Evolutionary conservation across 2,888 invertebrate genomes (phyloP), one percentile per base, ranked within the genome.

Genomic region (Eulithis prunata): DNA sequence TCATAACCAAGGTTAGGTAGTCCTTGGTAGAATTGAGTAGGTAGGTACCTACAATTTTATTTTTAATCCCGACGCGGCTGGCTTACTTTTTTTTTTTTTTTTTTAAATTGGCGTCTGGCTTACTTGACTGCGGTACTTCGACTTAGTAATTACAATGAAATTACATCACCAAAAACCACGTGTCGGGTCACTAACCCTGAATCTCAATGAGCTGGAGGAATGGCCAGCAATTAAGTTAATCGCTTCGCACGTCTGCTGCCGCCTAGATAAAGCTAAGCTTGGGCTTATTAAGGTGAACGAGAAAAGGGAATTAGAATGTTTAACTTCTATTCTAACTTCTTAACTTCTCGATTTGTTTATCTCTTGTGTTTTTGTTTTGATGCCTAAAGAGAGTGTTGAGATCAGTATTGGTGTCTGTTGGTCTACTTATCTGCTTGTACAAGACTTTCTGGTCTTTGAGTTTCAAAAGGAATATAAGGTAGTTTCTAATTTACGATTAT

Each of bases 151-250:
- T 68, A 67, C 66, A 70, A n/a, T 69, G 1, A 41, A 61, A 70
- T 69, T 71, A 61, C 70, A 61, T 58, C 70, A 71, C 57, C 65
- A 61, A 62, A 66, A 72, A 66, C 69, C 78, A 78, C 75, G 77
- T 76, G 79, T 63, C 60, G 65, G 84, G 78, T 83, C 82, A 73
- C 21, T 66, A 81, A 77, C 79, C 82, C 68, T 57, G 73, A 71
- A 76, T 75, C 75, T 78, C 74, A 78, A 76, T 76, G 73, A 75
- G 71, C 64, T 71, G 72, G 73, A 81, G 82, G 74, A 84, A 86
- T 84, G 81, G 78, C 78, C 75, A 77, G 83, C 83, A 84, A 88
- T 89, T 88, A 87, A 83, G 86, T 81, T 88, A 88, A 89, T 87
- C 82, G 81, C 85, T 80, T 83, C 78, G 71, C 83, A 77, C 83